A percentile compares a stretch with the other conserved stretches of the same genome.
Conservation (phyloP, 2,113 vertebrate genomes). For the Zeus faber region DNA sequence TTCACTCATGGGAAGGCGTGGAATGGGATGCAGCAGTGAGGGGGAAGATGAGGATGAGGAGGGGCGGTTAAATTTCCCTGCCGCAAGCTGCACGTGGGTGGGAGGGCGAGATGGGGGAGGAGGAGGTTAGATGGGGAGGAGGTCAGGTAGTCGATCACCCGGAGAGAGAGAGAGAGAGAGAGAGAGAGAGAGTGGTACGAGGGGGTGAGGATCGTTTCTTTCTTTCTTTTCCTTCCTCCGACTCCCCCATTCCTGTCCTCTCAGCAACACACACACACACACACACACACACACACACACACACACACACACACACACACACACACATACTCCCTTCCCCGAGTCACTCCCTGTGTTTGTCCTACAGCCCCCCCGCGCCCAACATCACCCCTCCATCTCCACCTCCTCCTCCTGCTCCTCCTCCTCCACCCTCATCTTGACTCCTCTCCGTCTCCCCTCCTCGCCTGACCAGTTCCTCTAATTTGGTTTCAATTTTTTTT, state of each 20-base stretch:
- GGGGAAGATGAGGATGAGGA: no score
- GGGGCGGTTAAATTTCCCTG: no score
- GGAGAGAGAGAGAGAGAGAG: background rate
- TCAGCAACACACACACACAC: conserved; percentile 46
- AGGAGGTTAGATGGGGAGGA: background rate
- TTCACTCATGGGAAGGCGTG: no score
- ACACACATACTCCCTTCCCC: conserved; percentile 36
- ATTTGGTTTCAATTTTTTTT: conserved; percentile 71
- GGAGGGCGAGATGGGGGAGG: background rate
- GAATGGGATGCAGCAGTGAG: no score
- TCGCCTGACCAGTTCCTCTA: conserved; percentile 69
- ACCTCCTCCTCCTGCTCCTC: conserved; percentile 13
- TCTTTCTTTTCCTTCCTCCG: background rate
- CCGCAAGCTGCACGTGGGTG: background rate
- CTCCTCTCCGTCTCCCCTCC: conserved; percentile 49
- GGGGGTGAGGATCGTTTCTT: no score
- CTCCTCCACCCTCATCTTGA: conserved; percentile 12
- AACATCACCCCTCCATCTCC: background rate
- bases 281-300: background rate
- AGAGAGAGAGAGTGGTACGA: no score
- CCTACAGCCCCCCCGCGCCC: conserved; percentile 42
- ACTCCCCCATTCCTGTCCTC: conserved; percentile 55
- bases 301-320: no score
- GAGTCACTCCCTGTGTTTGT: conserved; percentile 64
- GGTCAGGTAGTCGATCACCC: background rate